Evolutionary conservation across 2,113 vertebrate genomes (phyloP).

Genomic region (Apodemus speciosus): DNA sequence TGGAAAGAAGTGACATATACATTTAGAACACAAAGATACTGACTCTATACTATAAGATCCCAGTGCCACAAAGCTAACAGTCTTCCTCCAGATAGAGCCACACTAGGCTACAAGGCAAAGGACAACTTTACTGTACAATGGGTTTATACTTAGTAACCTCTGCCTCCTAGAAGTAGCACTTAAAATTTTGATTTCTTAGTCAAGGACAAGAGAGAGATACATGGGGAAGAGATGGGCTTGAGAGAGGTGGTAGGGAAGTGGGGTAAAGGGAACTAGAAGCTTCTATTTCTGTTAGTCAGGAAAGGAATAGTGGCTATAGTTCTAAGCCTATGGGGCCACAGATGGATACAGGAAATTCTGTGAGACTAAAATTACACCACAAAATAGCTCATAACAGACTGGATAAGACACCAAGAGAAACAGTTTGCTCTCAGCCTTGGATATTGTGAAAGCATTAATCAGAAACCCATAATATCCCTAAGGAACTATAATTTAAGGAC

Average conservation of each 20-base stretch:
- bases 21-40: not conserved
- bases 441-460: slow-evolving; percentile 37
- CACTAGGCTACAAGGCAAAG: not conserved
- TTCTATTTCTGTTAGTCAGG: not conserved
- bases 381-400: not conserved
- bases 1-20: not conserved
- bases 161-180: not conserved
- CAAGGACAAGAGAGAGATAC: not conserved
- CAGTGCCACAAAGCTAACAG: not conserved
- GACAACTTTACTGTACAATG: not conserved
- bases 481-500: slow-evolving; percentile 24
- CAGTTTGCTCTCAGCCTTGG: not conserved
- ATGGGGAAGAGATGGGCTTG: not conserved
- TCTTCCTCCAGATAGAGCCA: not conserved
- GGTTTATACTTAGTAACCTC: not conserved
- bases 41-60: not conserved
- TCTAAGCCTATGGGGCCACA: not conserved
- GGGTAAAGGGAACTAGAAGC: not conserved
- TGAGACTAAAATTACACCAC: not conserved
- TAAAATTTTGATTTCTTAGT: not conserved
- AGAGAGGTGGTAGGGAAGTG: not conserved
- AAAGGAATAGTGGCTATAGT: not conserved
- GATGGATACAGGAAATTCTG: not conserved
- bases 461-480: not conserved
- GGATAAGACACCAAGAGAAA: slow-evolving; percentile 22